These are phyloP conservation scores for Yasuhikotakia modesta DNA, from an alignment of 2,797 vertebrate genomes.

Conservation along the genomic window DNA sequence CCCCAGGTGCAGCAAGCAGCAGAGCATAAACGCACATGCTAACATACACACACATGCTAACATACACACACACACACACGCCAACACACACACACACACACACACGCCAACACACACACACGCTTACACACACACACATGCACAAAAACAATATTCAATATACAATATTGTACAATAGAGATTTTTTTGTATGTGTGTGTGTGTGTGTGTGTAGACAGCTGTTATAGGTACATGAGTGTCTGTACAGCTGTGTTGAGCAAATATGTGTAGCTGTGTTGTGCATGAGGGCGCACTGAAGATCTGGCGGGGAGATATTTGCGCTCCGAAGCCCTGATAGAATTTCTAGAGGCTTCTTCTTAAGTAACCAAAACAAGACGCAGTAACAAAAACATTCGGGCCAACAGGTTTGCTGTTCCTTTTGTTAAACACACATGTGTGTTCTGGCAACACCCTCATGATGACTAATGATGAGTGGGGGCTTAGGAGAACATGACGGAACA, in stretches of 20 bases:
- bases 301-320: conserved; percentile 17
- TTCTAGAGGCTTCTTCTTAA: conserved; percentile 49
- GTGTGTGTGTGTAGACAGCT: conserved; percentile 26
- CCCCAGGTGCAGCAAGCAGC: conserved; percentile 55
- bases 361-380: conserved; percentile 56
- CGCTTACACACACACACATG: no score
- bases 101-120: no score
- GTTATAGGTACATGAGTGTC: no score
- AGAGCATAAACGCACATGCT: conserved; percentile 25
- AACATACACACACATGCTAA: conserved; percentile 23
- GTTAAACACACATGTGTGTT: conserved; percentile 43
- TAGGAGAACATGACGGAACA: conserved; percentile 58
- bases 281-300: neutral
- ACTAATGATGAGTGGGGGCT: conserved; percentile 51
- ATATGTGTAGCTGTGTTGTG: conserved; percentile 27
- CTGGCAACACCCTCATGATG: conserved; percentile 44
- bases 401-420: conserved; percentile 37
- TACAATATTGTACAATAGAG: no score
- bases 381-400: conserved; percentile 31
- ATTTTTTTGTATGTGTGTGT: no score
- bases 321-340: conserved; percentile 37
- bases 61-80: conserved; percentile 28
- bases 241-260: conserved; percentile 21
- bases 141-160: no score
- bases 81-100: no score